Evolutionary conservation across 2,797 vertebrate species (phyloP).

Genomic region (Limosa lapponica): DNA sequence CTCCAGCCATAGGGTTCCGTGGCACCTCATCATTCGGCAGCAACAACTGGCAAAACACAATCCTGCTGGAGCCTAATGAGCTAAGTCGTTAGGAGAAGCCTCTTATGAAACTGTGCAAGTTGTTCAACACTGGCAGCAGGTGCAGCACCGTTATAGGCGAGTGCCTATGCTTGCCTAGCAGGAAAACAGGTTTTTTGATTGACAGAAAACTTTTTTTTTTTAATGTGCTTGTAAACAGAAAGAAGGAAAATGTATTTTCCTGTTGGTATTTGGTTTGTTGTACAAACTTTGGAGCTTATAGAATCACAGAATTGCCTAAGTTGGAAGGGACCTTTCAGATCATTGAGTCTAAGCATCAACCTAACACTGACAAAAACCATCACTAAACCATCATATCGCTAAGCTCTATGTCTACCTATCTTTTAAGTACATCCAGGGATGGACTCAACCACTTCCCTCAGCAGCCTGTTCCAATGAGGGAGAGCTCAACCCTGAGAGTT

Average conservation of each 20-base stretch:
- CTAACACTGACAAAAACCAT: too few species aligned
- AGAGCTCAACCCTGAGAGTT: not conserved
- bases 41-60: accelerated
- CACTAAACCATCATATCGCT: too few species aligned
- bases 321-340: too few species aligned
- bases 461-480: too few species aligned
- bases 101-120: accelerated
- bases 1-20: not conserved
- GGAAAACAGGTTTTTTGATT: accelerated
- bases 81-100: accelerated
- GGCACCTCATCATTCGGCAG: not conserved
- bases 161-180: not conserved
- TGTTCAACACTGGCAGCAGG: accelerated
- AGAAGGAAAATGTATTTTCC: not conserved
- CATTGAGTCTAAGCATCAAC: too few species aligned
- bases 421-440: too few species aligned
- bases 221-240: not conserved
- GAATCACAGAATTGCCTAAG: too few species aligned
- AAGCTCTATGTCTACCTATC: too few species aligned
- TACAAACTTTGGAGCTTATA: accelerated
- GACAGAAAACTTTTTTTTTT: not conserved
- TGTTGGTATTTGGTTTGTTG: not conserved
- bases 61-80: not conserved
- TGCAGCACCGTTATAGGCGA: accelerated
- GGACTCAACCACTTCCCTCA: too few species aligned